A percentile compares a stretch with the other conserved stretches of the same genome.
Conservation (phyloP, 2,888 invertebrate genomes). For the Aphidius colemani region DNA sequence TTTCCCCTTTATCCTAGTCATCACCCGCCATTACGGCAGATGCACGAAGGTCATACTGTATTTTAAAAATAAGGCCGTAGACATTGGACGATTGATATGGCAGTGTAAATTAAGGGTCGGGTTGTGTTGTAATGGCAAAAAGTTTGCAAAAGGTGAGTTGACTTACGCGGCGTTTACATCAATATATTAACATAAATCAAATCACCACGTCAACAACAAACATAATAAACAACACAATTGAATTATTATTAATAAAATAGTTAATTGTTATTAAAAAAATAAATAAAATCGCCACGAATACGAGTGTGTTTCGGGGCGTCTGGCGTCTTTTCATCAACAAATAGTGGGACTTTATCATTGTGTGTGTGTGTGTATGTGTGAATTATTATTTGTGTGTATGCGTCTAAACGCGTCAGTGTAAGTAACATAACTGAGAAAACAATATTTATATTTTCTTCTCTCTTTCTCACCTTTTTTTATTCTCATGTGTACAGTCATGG, state of each 20-base stretch:
- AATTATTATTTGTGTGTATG: slow-evolving; percentile 14
- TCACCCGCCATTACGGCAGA: slow-evolving; percentile 50
- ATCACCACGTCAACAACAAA: slow-evolving; percentile 28
- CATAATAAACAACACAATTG: slow-evolving; percentile 27
- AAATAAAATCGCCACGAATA: slow-evolving; percentile 29
- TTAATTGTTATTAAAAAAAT: neutral
- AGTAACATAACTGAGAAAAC: too few relatives aligned
- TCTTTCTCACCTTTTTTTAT: slow-evolving; percentile 20
- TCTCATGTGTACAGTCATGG: slow-evolving; percentile 43
- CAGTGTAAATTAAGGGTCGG: slow-evolving; percentile 78
- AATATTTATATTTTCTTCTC: slow-evolving; percentile 24
- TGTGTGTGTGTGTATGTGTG: slow-evolving; percentile 44
- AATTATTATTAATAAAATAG: slow-evolving; percentile 9
- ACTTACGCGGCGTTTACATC: slow-evolving; percentile 9
- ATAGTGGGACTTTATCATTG: slow-evolving; percentile 32
- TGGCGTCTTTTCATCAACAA: slow-evolving; percentile 36
- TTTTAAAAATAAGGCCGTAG: slow-evolving; percentile 59
- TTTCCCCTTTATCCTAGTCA: neutral
- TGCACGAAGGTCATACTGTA: slow-evolving; percentile 60
- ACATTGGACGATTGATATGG: slow-evolving; percentile 62
- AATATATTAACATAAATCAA: too few relatives aligned
- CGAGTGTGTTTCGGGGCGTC: slow-evolving; percentile 36
- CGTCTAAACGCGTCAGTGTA: too few relatives aligned
- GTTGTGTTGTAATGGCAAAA: slow-evolving; percentile 81
- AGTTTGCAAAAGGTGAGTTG: slow-evolving; percentile 77